Conservation (phyloP, 2,888 invertebrate species). For the Caenorhabditis sulstoni region DNA sequence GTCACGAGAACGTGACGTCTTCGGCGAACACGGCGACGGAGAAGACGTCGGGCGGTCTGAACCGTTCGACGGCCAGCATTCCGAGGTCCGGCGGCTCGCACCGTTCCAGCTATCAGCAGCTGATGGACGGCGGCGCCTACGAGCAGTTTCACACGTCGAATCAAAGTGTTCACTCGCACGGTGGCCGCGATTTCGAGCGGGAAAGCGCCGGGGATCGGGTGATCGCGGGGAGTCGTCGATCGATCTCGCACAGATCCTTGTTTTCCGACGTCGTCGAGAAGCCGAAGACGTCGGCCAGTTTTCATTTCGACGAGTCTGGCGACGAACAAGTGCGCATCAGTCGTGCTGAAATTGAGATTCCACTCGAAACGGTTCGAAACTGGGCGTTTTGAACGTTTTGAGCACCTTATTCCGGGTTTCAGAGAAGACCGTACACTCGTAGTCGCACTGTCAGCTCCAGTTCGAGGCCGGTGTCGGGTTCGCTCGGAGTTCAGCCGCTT, state of each 20-base stretch:
- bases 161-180: background rate
- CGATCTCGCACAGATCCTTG: conserved; percentile 40
- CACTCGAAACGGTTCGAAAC: background rate
- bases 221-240: conserved; percentile 39
- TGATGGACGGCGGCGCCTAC: conserved; percentile 47
- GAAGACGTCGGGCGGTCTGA: background rate
- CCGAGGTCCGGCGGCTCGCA: background rate
- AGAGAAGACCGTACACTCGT: conserved; percentile 23
- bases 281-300: conserved; percentile 3
- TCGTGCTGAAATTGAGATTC: background rate
- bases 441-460: conserved; percentile 26
- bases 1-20: conserved; percentile 25
- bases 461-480: background rate
- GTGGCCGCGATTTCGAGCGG: background rate
- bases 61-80: background rate
- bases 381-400: background rate
- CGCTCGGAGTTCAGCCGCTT: background rate
- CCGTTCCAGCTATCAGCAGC: conserved; percentile 11
- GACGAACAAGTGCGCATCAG: conserved; percentile 8
- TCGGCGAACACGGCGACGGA: background rate
- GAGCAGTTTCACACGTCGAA: conserved; percentile 28
- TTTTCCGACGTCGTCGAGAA: conserved; percentile 18
- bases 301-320: conserved; percentile 18
- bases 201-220: conserved; percentile 26
- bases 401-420: background rate